These are phyloP conservation scores for Automeris io DNA, from an alignment of 2,888 invertebrate species.

Conservation along the genomic window DNA sequence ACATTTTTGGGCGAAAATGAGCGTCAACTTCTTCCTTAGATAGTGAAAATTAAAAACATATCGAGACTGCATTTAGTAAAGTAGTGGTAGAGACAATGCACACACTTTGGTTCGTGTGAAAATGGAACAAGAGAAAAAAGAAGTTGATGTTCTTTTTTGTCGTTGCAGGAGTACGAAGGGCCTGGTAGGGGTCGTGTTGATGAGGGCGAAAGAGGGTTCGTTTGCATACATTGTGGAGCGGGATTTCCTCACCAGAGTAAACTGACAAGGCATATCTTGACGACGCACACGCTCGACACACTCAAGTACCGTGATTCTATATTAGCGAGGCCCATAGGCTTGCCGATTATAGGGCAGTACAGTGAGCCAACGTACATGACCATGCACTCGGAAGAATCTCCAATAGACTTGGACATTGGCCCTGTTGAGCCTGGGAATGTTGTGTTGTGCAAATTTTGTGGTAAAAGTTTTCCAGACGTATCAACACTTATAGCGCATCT, in stretches of 20 bases:
- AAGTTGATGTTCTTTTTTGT: constrained; percentile 91
- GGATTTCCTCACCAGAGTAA: constrained; percentile 94
- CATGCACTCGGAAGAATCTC: constrained; percentile 77
- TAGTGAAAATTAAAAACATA: constrained; percentile 61
- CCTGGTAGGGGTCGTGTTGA: constrained; percentile 75
- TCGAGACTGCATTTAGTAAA: constrained; percentile 71
- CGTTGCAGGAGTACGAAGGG: constrained; percentile 95
- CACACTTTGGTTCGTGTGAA: constrained; percentile 60
- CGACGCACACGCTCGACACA: constrained; percentile 92
- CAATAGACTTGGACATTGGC: constrained; percentile 75
- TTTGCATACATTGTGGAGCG: constrained; percentile 93
- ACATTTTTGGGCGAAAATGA: constrained; percentile 86
- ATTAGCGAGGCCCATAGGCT: constrained; percentile 54
- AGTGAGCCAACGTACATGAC: constrained; percentile 65
- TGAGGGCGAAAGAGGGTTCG: constrained; percentile 78
- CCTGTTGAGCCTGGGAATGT: constrained; percentile 84
- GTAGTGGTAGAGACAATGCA: constrained; percentile 73
- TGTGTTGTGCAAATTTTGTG: constrained; percentile 94
- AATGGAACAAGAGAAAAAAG: constrained; percentile 80
- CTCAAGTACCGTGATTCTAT: constrained; percentile 89
- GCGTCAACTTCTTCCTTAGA: constrained; percentile 88
- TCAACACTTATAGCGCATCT: constrained; percentile 91
- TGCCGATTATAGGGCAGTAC: constrained; percentile 65
- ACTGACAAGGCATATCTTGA: constrained; percentile 91
- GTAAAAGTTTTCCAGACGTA: constrained; percentile 94